These are phyloP conservation scores for Pheosia tremula DNA, from an alignment of 2,888 invertebrate genomes.

Conservation along the genomic window DNA sequence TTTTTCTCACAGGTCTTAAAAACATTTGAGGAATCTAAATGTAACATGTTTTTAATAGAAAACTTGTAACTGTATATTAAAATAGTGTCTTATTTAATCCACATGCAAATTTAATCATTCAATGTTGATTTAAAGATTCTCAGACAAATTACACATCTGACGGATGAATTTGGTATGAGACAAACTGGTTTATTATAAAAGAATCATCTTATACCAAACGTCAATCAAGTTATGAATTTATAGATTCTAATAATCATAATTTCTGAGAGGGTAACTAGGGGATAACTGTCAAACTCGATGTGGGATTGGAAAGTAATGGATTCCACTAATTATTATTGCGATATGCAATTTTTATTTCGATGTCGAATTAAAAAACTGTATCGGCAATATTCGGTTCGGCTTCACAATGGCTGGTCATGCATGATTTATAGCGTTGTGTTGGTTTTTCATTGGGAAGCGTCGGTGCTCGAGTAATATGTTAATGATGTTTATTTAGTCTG, in stretches of 20 bases:
- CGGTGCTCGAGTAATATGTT: conserved; percentile 63
- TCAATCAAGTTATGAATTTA: conserved; percentile 73
- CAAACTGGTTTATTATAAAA: conserved; percentile 61
- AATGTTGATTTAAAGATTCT: conserved; percentile 38
- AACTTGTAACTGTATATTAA: background rate
- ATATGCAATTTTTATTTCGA: conserved; percentile 47
- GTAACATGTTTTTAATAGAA: background rate
- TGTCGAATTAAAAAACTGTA: conserved; percentile 45
- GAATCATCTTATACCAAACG: conserved; percentile 53
- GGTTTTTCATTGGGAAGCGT: conserved; percentile 74
- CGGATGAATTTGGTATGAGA: conserved; percentile 62
- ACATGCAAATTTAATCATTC: conserved; percentile 23
- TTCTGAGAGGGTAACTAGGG: conserved; percentile 45
- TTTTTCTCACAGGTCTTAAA: conserved; percentile 71
- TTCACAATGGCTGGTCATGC: conserved; percentile 65
- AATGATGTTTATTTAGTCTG: conserved; percentile 55
- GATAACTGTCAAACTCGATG: conserved; percentile 33
- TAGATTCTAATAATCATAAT: conserved; percentile 52
- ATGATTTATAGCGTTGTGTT: conserved; percentile 71
- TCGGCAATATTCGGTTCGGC: conserved; percentile 56
- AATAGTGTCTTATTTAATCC: background rate
- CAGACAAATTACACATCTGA: conserved; percentile 12
- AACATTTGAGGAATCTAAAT: conserved; percentile 16
- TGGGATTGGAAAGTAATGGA: conserved; percentile 66
- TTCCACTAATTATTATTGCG: conserved; percentile 65